Evolutionary conservation across 2,888 invertebrate genomes (phyloP).

Genomic region (Noctua fimbriata): DNA sequence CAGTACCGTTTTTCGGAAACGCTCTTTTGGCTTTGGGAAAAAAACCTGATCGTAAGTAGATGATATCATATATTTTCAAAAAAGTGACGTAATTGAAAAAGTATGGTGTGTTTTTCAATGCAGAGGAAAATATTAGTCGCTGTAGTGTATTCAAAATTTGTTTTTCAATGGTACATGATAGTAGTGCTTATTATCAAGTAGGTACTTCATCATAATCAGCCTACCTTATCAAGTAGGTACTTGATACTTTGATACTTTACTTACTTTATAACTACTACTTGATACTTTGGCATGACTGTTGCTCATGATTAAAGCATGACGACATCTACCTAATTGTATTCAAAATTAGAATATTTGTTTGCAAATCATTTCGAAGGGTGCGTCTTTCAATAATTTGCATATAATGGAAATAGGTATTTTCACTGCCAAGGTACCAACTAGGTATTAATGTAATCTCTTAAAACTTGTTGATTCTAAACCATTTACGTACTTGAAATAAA

Average conservation of each 20-base stretch:
- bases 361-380: neutral
- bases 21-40: constrained; percentile 91
- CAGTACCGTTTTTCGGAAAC: constrained; percentile 93
- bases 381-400: neutral
- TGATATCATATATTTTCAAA: neutral
- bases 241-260: too few relatives aligned
- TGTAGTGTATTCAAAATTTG: neutral
- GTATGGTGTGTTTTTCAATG: neutral
- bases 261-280: neutral
- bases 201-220: too few relatives aligned
- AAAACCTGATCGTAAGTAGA: constrained; percentile 89
- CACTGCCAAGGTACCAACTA: neutral
- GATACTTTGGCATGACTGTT: neutral
- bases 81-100: neutral
- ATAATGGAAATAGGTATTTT: neutral
- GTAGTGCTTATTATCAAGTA: neutral
- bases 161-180: neutral
- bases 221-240: neutral
- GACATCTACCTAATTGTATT: too few relatives aligned
- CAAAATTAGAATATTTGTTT: constrained; percentile 1
- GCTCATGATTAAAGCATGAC: neutral
- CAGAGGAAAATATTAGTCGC: neutral
- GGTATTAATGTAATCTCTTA: neutral
- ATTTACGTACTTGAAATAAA: neutral
- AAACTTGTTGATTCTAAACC: neutral